phyloP scores from a whole-genome alignment of 2,888 invertebrate species.

The Sarcophaga caerulescens region DNA sequence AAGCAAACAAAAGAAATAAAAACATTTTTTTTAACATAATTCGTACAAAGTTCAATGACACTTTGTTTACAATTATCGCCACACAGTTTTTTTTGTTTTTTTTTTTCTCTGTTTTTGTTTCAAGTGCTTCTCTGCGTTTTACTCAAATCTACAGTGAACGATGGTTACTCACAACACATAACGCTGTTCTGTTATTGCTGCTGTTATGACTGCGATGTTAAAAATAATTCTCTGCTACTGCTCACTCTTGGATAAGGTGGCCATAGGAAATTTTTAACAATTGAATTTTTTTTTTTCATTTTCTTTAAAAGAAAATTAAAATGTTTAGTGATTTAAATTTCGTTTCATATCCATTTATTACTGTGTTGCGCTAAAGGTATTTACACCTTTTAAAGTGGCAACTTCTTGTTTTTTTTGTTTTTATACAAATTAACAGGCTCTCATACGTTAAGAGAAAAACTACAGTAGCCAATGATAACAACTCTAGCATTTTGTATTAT shows the following conservation, averaged over 20 bases:
- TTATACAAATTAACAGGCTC: no score
- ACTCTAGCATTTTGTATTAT: no score
- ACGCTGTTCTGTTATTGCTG: constrained; percentile 11
- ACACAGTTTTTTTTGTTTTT: constrained; percentile 4
- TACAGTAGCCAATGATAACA: no score
- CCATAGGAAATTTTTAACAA: not conserved
- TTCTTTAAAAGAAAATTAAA: no score
- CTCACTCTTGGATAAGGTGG: not conserved
- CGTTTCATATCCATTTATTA: no score
- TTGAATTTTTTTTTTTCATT: no score
- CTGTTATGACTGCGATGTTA: not conserved
- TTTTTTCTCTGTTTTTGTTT: not conserved
- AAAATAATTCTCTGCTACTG: not conserved
- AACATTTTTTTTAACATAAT: constrained; percentile 70
- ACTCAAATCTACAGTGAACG: constrained; percentile 36
- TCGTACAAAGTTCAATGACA: constrained; percentile 79
- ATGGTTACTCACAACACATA: not conserved
- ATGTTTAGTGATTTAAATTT: no score
- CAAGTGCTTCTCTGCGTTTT: constrained; percentile 39
- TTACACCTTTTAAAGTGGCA: no score
- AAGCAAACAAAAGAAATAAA: constrained; percentile 24
- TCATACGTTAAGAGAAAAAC: no score
- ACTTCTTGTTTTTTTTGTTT: no score
- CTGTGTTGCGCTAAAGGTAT: no score
- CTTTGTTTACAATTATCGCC: constrained; percentile 61